Evolutionary conservation across 2,113 vertebrate species (phyloP), one percentile per base, ranked within the genome.

Genomic region (Rhynchopsitta pachyrhyncha): DNA sequence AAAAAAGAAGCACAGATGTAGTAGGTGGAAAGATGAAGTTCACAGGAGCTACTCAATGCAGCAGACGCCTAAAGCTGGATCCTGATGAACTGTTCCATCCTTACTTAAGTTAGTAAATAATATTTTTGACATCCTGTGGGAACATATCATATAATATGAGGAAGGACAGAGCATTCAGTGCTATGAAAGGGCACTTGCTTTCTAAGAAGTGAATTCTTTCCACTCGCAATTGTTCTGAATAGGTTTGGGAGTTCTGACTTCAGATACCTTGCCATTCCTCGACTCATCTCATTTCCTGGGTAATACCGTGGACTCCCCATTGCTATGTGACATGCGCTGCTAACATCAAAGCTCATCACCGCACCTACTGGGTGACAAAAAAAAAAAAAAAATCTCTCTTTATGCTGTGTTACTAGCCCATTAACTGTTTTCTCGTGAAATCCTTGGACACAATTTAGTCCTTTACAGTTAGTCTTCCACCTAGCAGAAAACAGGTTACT

Each of bases 381-480:
- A 5, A 7, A 7, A 28, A 53, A 31, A 8, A 44, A 44, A 55
- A 29, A 7, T 9, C 28, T 50, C 0, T 0, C 64, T 66, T 77
- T 52, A 31, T 73, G 6, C 9, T 55, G 6, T 24, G n/a, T 52
- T 71, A 10, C 46, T 42, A 82, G 3, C 4, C 31, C 13, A 35
- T 53, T 55, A 53, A 31, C 7, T 29, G 2, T 49, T 74, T 66
- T 28, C 16, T 80, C 31, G n/a, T 50, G 23, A 82, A 73, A 80
- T 57, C 49, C 16, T 73, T 92, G 14, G 5, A 11, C 7, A 22
- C 4, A 46, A 10, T 31, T 62, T 78, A 16, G 17, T 83, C 59
- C 47, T 50, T 81, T 62, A 62, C 11, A 81, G 5, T 88, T 85
- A 64, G 4, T 62, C 44, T 83, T 68, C 14, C 14, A 27, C 6